Conservation (phyloP, 64 coral and sea anemone species). For the Astreopora myriophthalma region DNA sequence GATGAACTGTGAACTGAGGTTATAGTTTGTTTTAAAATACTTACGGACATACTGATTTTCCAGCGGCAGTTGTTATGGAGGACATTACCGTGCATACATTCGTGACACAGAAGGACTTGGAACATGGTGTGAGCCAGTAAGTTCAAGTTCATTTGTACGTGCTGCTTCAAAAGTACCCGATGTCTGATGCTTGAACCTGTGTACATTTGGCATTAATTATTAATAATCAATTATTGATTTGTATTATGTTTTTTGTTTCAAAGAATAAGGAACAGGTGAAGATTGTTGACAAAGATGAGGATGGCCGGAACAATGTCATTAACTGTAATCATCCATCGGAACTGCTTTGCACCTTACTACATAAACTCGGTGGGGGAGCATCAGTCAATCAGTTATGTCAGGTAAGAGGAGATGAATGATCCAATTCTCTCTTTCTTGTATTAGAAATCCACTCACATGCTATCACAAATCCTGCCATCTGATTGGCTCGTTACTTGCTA, state of each 20-base stretch:
- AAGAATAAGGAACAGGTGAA: slow-evolving; percentile 66
- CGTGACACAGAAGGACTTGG: slow-evolving; percentile 63
- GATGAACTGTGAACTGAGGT: no score
- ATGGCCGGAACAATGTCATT: slow-evolving; percentile 21
- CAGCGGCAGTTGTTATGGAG: slow-evolving; percentile 91
- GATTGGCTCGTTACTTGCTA: no score
- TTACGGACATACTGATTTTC: not conserved
- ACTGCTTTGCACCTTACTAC: slow-evolving; percentile 53
- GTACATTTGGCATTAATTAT: slow-evolving; percentile 5
- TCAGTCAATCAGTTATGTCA: slow-evolving; percentile 84
- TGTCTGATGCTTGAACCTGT: no score
- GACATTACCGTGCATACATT: slow-evolving; percentile 91
- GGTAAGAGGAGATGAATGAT: no score
- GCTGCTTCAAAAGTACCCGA: no score
- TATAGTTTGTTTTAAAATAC: no score
- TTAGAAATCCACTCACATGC: no score
- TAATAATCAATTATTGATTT: not conserved
- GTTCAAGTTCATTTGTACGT: not conserved
- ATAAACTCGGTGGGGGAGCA: slow-evolving; percentile 72
- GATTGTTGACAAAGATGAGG: not conserved
- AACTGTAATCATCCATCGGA: slow-evolving; percentile 75
- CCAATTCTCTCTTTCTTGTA: no score
- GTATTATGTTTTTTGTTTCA: not conserved
- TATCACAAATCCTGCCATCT: no score
- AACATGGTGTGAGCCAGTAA: slow-evolving; percentile 69